Evolutionary conservation across 1,140 invertebrate species (phyloP).

Genomic region (Antheraea mylitta): DNA sequence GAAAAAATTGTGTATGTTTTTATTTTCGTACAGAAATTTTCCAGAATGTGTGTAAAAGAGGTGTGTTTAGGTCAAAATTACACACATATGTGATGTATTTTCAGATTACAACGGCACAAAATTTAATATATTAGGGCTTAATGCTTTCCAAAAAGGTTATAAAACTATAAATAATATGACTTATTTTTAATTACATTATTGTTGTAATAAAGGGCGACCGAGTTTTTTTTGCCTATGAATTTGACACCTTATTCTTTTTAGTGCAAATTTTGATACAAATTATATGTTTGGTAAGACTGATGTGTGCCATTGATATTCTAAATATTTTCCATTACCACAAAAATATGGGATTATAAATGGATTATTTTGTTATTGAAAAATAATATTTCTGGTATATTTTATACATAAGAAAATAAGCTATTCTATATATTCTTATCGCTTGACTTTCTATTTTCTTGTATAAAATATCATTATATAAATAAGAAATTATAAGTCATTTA

Average conservation of each 20-base stretch:
- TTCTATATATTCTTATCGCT: no score
- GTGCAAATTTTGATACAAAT: constrained; percentile 3
- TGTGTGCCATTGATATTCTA: neutral
- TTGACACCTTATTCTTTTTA: neutral
- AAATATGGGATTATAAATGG: neutral
- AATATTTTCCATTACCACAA: neutral
- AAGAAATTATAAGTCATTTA: no score
- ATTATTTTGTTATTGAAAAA: neutral
- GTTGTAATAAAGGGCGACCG: neutral
- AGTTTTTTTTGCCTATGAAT: neutral
- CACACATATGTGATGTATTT: no score
- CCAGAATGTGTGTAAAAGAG: neutral
- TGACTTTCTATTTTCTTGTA: no score
- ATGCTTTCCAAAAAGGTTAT: no score
- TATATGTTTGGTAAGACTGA: neutral
- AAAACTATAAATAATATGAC: no score
- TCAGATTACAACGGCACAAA: no score
- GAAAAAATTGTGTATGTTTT: neutral
- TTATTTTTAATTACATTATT: no score
- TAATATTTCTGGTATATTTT: neutral
- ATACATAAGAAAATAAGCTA: neutral
- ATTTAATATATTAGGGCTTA: no score
- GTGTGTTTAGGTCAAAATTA: no score
- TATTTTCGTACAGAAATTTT: neutral
- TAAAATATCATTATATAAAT: no score